These are phyloP conservation scores for Hemiprocne comata DNA, from an alignment of 2,113 vertebrate species.

Conservation along the genomic window DNA sequence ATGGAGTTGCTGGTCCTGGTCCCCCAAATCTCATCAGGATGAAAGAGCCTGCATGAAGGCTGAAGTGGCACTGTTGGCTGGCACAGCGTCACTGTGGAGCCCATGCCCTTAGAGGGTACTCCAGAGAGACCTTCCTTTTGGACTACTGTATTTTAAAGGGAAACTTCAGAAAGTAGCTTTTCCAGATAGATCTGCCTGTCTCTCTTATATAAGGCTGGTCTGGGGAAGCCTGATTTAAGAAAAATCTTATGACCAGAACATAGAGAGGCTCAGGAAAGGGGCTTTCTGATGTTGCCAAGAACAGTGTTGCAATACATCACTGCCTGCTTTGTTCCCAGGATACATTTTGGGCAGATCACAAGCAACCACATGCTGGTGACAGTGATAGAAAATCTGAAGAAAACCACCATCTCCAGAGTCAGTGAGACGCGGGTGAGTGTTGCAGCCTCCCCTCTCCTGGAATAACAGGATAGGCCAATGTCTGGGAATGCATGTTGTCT, in stretches of 20 bases:
- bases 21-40: not conserved
- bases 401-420: slow-evolving; percentile 90
- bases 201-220: not conserved
- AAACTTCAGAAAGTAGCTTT: not conserved
- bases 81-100: not conserved
- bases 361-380: slow-evolving; percentile 92
- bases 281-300: not conserved
- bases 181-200: not conserved
- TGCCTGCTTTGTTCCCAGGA: slow-evolving; percentile 74
- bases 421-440: slow-evolving; percentile 85
- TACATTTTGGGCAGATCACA: slow-evolving; percentile 95
- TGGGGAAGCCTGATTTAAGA: not conserved
- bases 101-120: accelerated
- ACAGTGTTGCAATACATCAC: not conserved
- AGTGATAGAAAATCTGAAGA: slow-evolving; percentile 89
- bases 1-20: not conserved
- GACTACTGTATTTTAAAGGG: not conserved
- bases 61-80: not conserved
- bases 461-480: not conserved
- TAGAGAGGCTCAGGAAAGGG: not conserved
- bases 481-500: not conserved
- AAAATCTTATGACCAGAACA: not conserved
- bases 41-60: not conserved
- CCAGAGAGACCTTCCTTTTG: not conserved
- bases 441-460: not conserved